Base-by-base conservation (phyloP, 2,113 vertebrate genomes). In the Coturnix japonica region DNA sequence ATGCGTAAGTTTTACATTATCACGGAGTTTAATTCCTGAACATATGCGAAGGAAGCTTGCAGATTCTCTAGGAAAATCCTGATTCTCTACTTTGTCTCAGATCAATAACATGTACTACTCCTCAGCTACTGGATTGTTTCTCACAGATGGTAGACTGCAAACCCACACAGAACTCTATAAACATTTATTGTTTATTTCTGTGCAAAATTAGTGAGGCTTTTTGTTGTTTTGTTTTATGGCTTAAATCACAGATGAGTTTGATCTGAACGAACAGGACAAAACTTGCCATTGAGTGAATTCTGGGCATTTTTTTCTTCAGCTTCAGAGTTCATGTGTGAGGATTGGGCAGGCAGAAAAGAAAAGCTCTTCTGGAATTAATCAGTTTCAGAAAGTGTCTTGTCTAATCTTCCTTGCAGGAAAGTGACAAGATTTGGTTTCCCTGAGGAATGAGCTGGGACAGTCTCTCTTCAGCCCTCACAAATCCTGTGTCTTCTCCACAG, bases 191-290 rank as follows among this genome's bases (percentile, higher is more conserved):
- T 79, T 85, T 91, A 72, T 92, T 93, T 93, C 49, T 49, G 17
- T 85, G 30, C 66, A 81, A 65, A 89, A 37, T 35, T 79, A 60
- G 5, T 56, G 28, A 5, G 33, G 33, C 23, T 60, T 35, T 35
- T 53, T 47, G 47, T 47, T 47, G 11, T 47, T 7, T 28, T 53
- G 51, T 28, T 47, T 77, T 91, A 57, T 41, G 22, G 15, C 81
- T 93, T 84, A 79, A 92, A 91, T 93, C 86, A 69, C 33, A 94
- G 56, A 90, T 90, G 49, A 91, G 61, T 92, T 79, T 81, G 93
- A 93, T 87, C 67, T 69, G 39, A 92, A 65, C 39, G 39, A 89
- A 49, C 53, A 13, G 11, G 17, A 67, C 51, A 60, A 74, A 83
- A 65, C 75, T 53, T 86, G 49, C 49, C 57, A 20, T 44, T 13